Base-by-base conservation (phyloP, 2,113 vertebrate genomes). In the Poecilia latipinna region DNA sequence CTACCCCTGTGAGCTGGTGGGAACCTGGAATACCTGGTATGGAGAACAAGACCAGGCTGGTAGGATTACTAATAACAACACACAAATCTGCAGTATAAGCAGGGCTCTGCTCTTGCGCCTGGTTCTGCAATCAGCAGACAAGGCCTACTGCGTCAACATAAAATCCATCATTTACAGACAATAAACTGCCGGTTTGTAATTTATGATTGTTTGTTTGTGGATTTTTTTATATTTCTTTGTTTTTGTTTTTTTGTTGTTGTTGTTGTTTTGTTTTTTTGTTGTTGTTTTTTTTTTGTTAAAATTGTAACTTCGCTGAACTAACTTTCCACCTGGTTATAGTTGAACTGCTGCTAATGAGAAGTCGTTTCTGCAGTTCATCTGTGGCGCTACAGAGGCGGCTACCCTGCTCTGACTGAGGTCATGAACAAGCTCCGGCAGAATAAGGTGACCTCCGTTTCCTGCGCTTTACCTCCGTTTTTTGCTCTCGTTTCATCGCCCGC, bases 1-100 rank as follows among this genome's bases (percentile, higher is more conserved):
- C 77, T 99, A 98, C 91, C 96, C 98, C 70, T 99, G 98, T 95
- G 95, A 97, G 90, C 94, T 99, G 95, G 97, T 98, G 94, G 97
- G 98, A 65, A 99, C 97, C 75, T 99, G 98, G 98, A 99, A 99
- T 93, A 99, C 98, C 74, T 99, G 98, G 98, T 99, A 99, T 89
- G 98, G 98, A 92, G 98, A 99, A 90, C 98, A 99, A 86, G 98
- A 99, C 91, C 97, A 99, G 95, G 97, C 98, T 93, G 98, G 98
- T 99, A 96, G 90, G 96, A 93, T 80, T 80, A 66, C 66, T 82
- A 68, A 62, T 75, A 75, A 75, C 37, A 68, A 83, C 73, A 83
- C 64, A 75, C 12, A 42, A 12, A 54, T 67, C 42, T 67, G 29
- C 42, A 37, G 29, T 73, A 8, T 65, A 44, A 37, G 66, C 51